Base-by-base conservation (phyloP, 2,797 vertebrate species). In the Helicolenus hilgendorfi region DNA sequence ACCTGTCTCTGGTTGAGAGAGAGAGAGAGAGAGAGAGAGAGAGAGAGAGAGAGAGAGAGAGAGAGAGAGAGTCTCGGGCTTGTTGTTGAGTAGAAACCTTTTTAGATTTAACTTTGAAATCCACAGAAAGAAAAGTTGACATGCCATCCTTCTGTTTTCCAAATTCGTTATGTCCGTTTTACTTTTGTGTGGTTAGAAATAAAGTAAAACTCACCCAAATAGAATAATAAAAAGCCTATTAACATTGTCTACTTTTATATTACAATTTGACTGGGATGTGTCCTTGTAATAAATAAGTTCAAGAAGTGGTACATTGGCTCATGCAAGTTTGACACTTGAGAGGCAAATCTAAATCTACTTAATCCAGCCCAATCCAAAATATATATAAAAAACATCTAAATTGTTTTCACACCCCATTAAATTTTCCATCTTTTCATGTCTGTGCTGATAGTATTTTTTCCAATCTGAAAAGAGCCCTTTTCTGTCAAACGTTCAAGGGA, bases 1-100 rank as follows among this genome's bases (percentile, higher is more conserved):
- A 98, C 98, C 98, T 98, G 98, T 96, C 95, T 97, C 87, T 41
- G 24, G 20, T 36, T 31, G 38, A 72, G 53, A 53, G 38, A 69
- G 68, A 31, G 36, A 78, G 64, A 69, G 18, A 11, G 33, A 45
- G 24, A 22, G 22, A 15, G 56, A 14, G 38, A 41, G 38, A 41
- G 38, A 11, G 41, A 53, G 38, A 72, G 53, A 53, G 38, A 69
- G 68, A 31, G 36, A 78, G 64, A 69, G 18, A 11, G 22, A 15
- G 56, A 14, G 38, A 41, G 38, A 41, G 38, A 11, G 41, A 1
- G 7, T 77, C 75, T 64, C 33, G 13, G 18, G 20, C 36, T 45
- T 67, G 18, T 11, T 10, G 58, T 26, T 22, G 62, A 14, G 22
- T 8, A 41, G 1, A 67, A 49, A 13, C 1, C 2, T 1, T 58